phyloP scores from a whole-genome alignment of 64 coral and sea anemone species.

The Platygyra sinensis region DNA sequence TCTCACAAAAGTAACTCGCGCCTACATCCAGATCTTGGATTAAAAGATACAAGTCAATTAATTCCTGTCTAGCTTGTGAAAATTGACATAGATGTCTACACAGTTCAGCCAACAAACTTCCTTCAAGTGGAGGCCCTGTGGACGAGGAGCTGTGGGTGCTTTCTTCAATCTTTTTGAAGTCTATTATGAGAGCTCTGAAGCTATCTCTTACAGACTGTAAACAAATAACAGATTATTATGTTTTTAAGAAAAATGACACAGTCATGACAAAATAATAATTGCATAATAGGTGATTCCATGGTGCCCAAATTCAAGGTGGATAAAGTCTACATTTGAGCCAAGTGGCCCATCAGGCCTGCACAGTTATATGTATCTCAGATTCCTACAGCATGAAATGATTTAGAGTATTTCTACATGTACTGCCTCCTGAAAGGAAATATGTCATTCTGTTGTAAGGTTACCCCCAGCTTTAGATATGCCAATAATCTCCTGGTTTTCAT shows the following conservation, averaged over 20 bases:
- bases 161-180: conserved; percentile 75
- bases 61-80: conserved; percentile 92
- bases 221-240: neutral
- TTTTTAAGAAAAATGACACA: neutral
- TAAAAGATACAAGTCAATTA: conserved; percentile 99
- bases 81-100: conserved; percentile 92
- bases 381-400: too few relatives aligned
- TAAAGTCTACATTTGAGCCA: neutral
- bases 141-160: conserved; percentile 30
- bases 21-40: neutral
- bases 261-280: neutral
- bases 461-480: too few relatives aligned
- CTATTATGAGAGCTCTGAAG: conserved; percentile 59
- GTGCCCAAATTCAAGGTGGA: neutral
- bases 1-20: too few relatives aligned
- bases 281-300: too few relatives aligned
- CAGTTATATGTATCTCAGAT: too few relatives aligned
- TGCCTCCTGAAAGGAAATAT: too few relatives aligned
- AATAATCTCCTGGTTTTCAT: too few relatives aligned
- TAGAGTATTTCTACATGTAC: too few relatives aligned
- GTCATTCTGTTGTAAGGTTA: too few relatives aligned
- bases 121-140: conserved; percentile 51
- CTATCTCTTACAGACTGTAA: conserved; percentile 61
- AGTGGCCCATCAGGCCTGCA: too few relatives aligned
- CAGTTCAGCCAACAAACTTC: conserved; percentile 85